These are phyloP conservation scores for Nephrotoma flavescens DNA, from an alignment of 2,888 invertebrate species.

Conservation along the genomic window DNA sequence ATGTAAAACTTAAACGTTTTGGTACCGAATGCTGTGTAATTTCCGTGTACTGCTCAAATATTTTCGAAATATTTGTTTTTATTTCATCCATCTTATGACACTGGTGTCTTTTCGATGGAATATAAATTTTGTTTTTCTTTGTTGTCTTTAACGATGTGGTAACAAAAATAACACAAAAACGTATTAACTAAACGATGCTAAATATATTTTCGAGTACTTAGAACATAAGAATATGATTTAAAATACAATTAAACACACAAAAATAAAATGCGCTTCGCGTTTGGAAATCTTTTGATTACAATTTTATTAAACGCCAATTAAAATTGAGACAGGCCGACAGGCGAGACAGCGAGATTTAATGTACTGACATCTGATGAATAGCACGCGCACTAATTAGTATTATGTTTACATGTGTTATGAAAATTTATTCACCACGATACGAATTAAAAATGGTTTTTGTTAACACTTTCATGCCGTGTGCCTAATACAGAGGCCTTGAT, in stretches of 20 bases:
- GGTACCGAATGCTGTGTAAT: constrained; percentile 25
- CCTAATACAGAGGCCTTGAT: too few relatives aligned
- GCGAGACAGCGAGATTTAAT: neutral
- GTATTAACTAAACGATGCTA: neutral
- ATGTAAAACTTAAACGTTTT: constrained; percentile 26
- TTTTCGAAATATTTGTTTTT: constrained; percentile 26
- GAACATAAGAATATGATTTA: neutral
- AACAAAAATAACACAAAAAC: neutral
- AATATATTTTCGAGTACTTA: neutral
- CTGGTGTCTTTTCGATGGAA: neutral
- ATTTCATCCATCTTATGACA: constrained; percentile 24
- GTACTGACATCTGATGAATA: neutral
- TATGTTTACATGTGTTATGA: neutral
- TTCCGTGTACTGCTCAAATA: constrained; percentile 26
- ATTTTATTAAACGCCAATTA: neutral
- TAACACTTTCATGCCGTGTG: too few relatives aligned
- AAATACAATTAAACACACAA: neutral
- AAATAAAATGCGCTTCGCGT: neutral
- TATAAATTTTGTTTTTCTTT: neutral
- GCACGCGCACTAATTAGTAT: neutral
- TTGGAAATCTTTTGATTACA: neutral
- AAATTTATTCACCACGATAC: neutral
- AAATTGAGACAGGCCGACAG: neutral
- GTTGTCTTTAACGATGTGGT: neutral
- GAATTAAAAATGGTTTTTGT: neutral